Evolutionary conservation across 1,140 invertebrate genomes (phyloP).

Genomic region (Sitophilus oryzae): DNA sequence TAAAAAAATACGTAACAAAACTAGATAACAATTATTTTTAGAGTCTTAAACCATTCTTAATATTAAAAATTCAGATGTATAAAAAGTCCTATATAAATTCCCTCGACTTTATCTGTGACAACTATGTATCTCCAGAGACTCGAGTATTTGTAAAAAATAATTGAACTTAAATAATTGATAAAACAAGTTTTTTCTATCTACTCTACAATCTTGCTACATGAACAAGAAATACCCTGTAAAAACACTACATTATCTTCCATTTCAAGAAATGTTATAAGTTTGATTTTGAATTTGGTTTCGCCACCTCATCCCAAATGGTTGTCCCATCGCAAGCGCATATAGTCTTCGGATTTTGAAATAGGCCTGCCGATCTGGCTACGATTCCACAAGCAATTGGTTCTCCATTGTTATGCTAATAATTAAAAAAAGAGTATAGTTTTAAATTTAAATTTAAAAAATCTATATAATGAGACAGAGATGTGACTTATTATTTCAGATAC

Average conservation of each 20-base stretch:
- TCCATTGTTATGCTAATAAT: background rate
- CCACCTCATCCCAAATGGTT: slow-evolving; percentile 68
- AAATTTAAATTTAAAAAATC: background rate
- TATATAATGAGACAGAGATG: background rate
- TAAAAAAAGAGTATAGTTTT: background rate
- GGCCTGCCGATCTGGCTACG: slow-evolving; percentile 72
- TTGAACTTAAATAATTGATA: too few relatives aligned
- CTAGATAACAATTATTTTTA: too few relatives aligned
- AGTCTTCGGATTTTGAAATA: slow-evolving; percentile 76
- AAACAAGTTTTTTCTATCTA: too few relatives aligned
- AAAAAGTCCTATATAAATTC: too few relatives aligned
- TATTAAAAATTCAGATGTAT: too few relatives aligned
- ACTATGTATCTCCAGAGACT: too few relatives aligned
- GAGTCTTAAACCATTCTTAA: too few relatives aligned
- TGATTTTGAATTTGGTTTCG: slow-evolving; percentile 21
- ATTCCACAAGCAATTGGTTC: slow-evolving; percentile 58
- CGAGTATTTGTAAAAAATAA: too few relatives aligned
- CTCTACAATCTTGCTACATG: background rate
- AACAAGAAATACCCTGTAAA: background rate
- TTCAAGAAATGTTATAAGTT: slow-evolving; percentile 6
- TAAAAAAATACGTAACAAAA: too few relatives aligned
- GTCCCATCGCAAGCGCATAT: slow-evolving; percentile 78
- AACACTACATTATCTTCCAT: background rate
- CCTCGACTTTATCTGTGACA: too few relatives aligned
- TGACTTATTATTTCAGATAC: background rate